phyloP scores from a whole-genome alignment of 2,113 vertebrate genomes.

The Campylomormyrus tamandua region DNA sequence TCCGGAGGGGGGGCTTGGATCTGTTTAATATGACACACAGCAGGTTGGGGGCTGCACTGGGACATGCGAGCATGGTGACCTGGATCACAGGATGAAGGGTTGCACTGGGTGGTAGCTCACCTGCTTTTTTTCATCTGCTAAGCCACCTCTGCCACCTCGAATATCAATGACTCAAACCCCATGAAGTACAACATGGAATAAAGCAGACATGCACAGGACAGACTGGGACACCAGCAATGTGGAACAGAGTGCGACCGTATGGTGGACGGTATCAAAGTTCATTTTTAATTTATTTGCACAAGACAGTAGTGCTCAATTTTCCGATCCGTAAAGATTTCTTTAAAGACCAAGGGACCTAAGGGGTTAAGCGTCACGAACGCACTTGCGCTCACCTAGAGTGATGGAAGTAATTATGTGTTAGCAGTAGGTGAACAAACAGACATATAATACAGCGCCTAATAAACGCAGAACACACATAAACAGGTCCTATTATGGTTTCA shows the following conservation, averaged over 20 bases:
- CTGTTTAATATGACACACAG: background rate
- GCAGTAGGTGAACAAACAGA: conserved; percentile 8
- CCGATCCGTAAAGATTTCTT: background rate
- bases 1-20: background rate
- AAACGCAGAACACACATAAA: background rate
- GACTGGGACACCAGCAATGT: background rate
- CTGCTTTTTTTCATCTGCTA: background rate
- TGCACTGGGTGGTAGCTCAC: background rate
- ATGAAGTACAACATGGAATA: background rate
- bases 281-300: background rate
- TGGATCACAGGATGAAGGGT: background rate
- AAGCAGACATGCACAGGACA: background rate
- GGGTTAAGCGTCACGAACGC: background rate
- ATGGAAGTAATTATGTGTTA: background rate
- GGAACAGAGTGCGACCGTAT: background rate
- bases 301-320: background rate
- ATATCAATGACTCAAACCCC: background rate
- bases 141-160: background rate
- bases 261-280: background rate
- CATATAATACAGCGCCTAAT: background rate
- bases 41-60: background rate
- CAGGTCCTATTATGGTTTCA: background rate
- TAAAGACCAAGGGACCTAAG: background rate
- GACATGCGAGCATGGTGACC: background rate
- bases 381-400: background rate